Evolutionary conservation across 2,113 vertebrate genomes (phyloP).

Genomic region (Myiagra hebetior): DNA sequence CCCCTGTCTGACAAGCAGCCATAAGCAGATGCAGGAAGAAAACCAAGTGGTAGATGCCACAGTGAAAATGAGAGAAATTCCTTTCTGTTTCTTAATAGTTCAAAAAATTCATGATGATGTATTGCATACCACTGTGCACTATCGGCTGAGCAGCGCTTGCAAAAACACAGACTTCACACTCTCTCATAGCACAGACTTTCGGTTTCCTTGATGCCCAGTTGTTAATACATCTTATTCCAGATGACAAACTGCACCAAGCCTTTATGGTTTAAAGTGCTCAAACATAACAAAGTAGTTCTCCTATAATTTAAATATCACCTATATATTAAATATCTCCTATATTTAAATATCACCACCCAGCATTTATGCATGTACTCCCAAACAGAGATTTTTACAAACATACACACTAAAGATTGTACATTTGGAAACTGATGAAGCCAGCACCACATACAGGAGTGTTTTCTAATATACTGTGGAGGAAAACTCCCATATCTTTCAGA

Average conservation of each 20-base stretch:
- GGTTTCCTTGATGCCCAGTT: background rate
- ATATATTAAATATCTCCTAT: background rate
- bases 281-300: background rate
- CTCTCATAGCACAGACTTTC: background rate
- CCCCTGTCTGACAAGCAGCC: background rate
- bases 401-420: background rate
- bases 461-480: background rate
- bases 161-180: background rate
- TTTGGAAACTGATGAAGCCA: background rate
- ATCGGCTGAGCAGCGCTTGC: background rate
- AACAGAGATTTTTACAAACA: background rate
- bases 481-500: background rate
- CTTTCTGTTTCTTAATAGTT: background rate
- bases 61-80: background rate
- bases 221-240: background rate
- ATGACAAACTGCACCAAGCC: background rate
- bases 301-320: no score
- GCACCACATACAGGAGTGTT: background rate
- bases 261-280: background rate
- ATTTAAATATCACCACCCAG: background rate
- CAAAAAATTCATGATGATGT: background rate
- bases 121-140: fast-evolving
- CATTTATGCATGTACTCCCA: background rate
- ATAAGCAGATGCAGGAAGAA: background rate
- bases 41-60: background rate